Evolutionary conservation across 2,888 invertebrate genomes (phyloP), one percentile per base, ranked within the genome.

Genomic region (Aphidoletes aphidimyza): DNA sequence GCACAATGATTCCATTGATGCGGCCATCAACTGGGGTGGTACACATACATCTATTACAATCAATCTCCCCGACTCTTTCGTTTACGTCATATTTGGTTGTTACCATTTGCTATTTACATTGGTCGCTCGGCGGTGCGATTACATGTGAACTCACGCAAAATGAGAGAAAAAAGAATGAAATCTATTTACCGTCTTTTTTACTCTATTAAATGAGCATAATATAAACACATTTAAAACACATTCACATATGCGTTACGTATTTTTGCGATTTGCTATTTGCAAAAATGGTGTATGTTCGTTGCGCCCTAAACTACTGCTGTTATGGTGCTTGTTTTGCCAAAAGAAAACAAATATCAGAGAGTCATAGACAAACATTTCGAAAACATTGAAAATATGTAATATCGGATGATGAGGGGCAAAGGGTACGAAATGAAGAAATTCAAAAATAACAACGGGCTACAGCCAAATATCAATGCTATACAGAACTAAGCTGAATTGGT

Each of bases 161-260:
- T 19, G 47, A 47, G 19, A 9, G 17, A 17, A 17, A 17, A 17
- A 17, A 17, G 9, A 17, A 17, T 47, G 3, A 3, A 22, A 22
- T 22, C 54, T 54, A 22, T 54, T 54, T 54, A 54, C 54, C 54
- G 5, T 26, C 26, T 26, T 54, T 47, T 42, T 54, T 54, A 22
- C 54, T 54, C 54, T 11, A 26, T 54, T 54, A 54, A 54, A 54
- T 54, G 54, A 54, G 54, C 54, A 54, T 54, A 54, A 54, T 54
- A 54, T 54, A 54, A 54, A 54, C 54, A 54, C 54, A 54, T 11
- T 54, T 54, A 0, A 11, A 54, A 22, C 17, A 17, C 47, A 47
- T 47, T 47, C 47, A 47, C 47, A 47, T 47, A 14, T 47, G 9
- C 17, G 47, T 9, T 14, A 47, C 17, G 2, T 8, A 19, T 47